Base-by-base conservation (phyloP, 2,888 invertebrate genomes). In the Drosophila bunnanda region DNA sequence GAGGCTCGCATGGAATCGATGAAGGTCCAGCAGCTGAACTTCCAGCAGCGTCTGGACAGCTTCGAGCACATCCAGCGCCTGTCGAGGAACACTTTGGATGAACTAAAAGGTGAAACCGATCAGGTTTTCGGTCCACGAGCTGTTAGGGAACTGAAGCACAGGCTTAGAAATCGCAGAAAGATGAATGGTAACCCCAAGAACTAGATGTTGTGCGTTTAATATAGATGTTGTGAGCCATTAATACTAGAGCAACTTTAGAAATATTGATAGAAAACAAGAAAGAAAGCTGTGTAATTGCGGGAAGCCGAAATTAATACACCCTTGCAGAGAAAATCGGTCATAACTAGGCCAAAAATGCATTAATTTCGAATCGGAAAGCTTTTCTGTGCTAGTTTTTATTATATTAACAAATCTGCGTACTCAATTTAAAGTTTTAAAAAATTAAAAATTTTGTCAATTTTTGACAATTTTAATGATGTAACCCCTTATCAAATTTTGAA, bases 1-100 rank as follows among this genome's bases (percentile, higher is more conserved):
- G 79, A 90, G 56, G 93, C 92, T 17, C 92, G 92, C 46, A 84
- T 92, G 69, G 93, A 93, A 17, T 90, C 90, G 0, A 64, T 93
- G 44, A 89, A 84, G 41, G 83, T 89, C 2, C 93, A 93, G 61
- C 85, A 93, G 50, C 77, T 92, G 54, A 92, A 93, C 56, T 89
- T 92, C 25, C 84, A 89, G 36, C 89, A 91, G 28, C 89, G 92
- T 38, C 70, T 93, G 41, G 92, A 93, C 55, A 89, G 90, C 30
- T 77, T 93, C 10, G 93, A 93, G 77, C 91, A 91, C 79, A 90
- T 93, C 56, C 91, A 91, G 46, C 90, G 90, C 1, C 88, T 92
- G 56, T 87, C 91, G 2, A 91, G 92, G 4, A 82, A 82, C 17
- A 86, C 90, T 10, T 70, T 93, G 53, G 93, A 93, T 39, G 90